Conservation (phyloP, 1,140 invertebrate species). For the Triops longicaudatus region DNA sequence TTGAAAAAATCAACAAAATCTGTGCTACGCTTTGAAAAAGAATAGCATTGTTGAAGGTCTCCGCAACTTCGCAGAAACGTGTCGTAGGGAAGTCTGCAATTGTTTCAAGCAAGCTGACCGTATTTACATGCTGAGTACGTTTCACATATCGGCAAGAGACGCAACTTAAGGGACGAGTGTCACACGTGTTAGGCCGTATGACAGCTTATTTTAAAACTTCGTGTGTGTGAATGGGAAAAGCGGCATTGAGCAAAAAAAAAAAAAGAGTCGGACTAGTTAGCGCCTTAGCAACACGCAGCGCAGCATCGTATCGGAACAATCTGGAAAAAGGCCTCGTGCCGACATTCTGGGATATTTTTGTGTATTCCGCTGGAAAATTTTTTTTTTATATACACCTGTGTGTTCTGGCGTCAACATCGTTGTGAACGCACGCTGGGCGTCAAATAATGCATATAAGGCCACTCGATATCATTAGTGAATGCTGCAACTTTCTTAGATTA, state of each 20-base stretch:
- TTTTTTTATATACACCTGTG: background rate
- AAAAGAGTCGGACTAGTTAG: background rate
- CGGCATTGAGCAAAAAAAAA: background rate
- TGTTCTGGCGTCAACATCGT: background rate
- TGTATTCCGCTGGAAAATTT: background rate
- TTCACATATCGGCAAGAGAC: background rate
- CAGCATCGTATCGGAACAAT: background rate
- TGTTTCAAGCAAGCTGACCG: background rate
- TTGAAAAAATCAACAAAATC: no score
- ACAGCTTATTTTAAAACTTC: background rate
- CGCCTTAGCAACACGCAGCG: background rate
- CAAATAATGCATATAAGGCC: background rate
- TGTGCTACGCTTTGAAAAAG: no score
- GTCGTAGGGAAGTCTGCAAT: background rate
- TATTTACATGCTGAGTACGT: background rate
- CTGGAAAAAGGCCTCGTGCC: background rate
- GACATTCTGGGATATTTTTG: background rate
- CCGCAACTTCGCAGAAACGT: background rate
- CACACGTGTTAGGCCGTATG: no score
- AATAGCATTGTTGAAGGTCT: background rate
- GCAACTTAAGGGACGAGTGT: no score
- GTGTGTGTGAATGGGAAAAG: background rate
- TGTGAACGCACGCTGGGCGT: background rate
- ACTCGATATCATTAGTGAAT: background rate
- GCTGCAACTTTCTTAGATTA: background rate